Conservation (phyloP, 2,888 invertebrate species). For the Phaedon cochleariae region DNA sequence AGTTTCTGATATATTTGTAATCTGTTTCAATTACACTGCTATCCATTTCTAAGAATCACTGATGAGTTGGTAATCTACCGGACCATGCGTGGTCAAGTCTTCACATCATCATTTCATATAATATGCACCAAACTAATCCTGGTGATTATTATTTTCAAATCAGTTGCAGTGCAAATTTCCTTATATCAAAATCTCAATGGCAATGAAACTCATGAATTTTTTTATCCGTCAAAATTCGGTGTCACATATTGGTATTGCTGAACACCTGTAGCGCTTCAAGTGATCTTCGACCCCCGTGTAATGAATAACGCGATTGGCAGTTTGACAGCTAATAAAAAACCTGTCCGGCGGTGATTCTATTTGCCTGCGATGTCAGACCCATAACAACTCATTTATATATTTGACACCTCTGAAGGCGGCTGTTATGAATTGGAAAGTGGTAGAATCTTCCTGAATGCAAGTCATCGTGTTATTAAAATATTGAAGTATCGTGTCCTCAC, state of each 20-base stretch:
- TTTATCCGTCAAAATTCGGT: background rate
- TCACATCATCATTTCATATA: no score
- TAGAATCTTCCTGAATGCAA: background rate
- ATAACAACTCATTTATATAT: conserved; percentile 46
- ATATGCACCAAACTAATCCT: no score
- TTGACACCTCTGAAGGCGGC: background rate
- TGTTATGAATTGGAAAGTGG: background rate
- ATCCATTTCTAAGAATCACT: no score
- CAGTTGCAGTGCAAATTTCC: no score
- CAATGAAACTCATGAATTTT: no score
- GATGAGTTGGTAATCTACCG: no score
- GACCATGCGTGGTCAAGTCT: no score
- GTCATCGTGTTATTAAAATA: background rate
- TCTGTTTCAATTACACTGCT: no score
- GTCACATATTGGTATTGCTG: background rate
- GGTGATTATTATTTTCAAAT: no score
- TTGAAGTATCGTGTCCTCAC: no score
- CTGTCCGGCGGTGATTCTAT: conserved; percentile 56
- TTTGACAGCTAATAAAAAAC: conserved; percentile 58
- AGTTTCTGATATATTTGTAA: no score
- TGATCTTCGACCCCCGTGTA: conserved; percentile 47
- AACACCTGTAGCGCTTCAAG: background rate
- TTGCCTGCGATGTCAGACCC: conserved; percentile 49
- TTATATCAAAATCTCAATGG: no score
- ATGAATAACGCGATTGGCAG: conserved; percentile 58